phyloP scores from a whole-genome alignment of 2,888 invertebrate genomes.

The Bombylius discolor region DNA sequence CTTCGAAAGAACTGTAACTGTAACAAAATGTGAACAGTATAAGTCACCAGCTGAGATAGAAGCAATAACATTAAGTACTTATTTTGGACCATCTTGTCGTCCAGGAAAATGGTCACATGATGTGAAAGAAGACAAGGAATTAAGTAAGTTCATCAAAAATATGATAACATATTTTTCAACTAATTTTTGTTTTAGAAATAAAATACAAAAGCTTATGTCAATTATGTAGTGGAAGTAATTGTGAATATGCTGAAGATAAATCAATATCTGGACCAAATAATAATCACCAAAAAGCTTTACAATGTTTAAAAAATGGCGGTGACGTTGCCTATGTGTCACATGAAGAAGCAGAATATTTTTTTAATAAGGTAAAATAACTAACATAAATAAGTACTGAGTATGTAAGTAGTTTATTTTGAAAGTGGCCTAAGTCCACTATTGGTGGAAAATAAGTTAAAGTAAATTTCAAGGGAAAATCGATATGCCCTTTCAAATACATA shows the following conservation, averaged over 20 bases:
- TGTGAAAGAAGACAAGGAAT: conserved; percentile 37
- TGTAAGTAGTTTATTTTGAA: too few species aligned
- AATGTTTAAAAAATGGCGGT: conserved; percentile 41
- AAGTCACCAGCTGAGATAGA: conserved; percentile 46
- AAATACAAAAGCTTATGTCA: conserved; percentile 44
- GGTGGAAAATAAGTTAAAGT: too few species aligned
- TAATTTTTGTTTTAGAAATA: conserved; percentile 35
- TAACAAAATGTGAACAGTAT: conserved; percentile 20
- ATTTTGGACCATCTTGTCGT: conserved; percentile 57
- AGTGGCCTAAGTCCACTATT: too few species aligned
- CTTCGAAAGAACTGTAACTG: conserved; percentile 39
- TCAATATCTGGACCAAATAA: background rate
- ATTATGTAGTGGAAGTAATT: conserved; percentile 28
- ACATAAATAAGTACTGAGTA: too few species aligned
- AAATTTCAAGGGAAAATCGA: too few species aligned
- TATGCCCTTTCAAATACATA: too few species aligned
- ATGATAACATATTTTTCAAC: background rate
- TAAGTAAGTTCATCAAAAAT: conserved; percentile 42
- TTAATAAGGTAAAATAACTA: conserved; percentile 24
- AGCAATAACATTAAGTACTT: conserved; percentile 43
- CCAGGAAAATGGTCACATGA: conserved; percentile 57
- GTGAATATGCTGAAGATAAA: conserved; percentile 9
- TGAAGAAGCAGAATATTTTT: conserved; percentile 28
- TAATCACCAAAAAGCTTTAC: conserved; percentile 39
- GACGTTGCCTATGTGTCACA: conserved; percentile 44